Base-by-base conservation (phyloP, 1,140 invertebrate species). In the Tetramorium parvispinum region DNA sequence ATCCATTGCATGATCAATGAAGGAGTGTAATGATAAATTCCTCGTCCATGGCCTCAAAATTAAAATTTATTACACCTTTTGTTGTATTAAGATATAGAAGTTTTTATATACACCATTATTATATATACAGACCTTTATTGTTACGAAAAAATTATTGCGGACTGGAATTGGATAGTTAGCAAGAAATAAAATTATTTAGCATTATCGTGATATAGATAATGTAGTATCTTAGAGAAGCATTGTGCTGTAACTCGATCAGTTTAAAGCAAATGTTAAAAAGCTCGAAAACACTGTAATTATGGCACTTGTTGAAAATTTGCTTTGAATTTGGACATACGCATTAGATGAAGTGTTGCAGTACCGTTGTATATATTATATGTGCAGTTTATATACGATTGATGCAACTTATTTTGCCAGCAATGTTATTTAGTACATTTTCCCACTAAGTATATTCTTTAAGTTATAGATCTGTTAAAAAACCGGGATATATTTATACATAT, bases 341-440 rank as follows among this genome's bases (percentile, higher is more conserved):
- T 55, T 81, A 81, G 43, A n/a, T 43, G n/a, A 70, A 87, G 51
- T 75, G 40, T 81, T 71, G 71, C 61, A 81, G 87, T 83, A 51
- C 43, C 53, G 81, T 27, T 89, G 43, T 83, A 82, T 81, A 43
- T 70, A 37, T 81, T 77, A 21, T 82, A 82, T 63, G 46, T 70
- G 49, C 55, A 71, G 63, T 86, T 82, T 87, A 81, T 81, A 71
- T 87, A 57, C n/a, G 43, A 85, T 87, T 71, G 40, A 87, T 51
- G 65, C 40, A 70, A 66, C 55, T 63, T 73, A 68, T 49, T 81
- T 90, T 78, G 18, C 43, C 46, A 70, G 21, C 37, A 8, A 32
- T 78, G 21, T 77, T 66, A 81, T 76, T 43, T 79, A 46, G 71
- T 21, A 75, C 81, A 87, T 57, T 8, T 8, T 70, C 21, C 78